Evolutionary conservation across 2,797 vertebrate species (phyloP), one percentile per base, ranked within the genome.

Genomic region (Enteromius mattozi): DNA sequence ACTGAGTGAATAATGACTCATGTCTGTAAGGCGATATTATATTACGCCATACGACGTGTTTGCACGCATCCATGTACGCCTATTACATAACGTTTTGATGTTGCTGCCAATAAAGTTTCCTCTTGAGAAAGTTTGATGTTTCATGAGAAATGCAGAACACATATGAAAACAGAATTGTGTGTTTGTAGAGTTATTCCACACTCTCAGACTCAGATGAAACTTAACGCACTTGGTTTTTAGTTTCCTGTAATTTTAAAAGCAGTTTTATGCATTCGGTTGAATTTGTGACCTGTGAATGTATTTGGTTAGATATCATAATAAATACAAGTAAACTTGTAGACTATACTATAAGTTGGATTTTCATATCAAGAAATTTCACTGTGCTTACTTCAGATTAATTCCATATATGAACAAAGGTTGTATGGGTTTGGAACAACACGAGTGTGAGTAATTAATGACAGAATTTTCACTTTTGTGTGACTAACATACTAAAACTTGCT

Each of bases 101-200:
- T 72, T 47, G 72, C 13, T 88, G 82, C 75, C 69, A 74, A 71
- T 33, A 80, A 56, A 24, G 40, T 77, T 80, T 59, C 42, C 21
- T 83, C 37, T 71, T 81, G 30, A 42, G 30, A 77, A 83, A 83
- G 19, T 66, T 8, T 19, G 54, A 30, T 2, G 33, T 70, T 74
- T 82, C 33, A 51, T 24, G 19, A 81, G 51, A 33, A 56, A 80
- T 12, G n/a, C 13, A 40, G 21, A 42, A 21, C 35, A 19, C n/a
- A 3, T 40, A 12, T 30, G 61, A 30, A 63, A 30, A 12, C 54
- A 12, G 19, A 24, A 37, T 42, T 42, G 7, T 42, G 49, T 75
- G 54, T 78, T 78, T 78, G 54, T 6, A 61, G 12, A 61, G 24
- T 27, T 14, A 14, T 61, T 14, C 5, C 24, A 16, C 59, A 30